These are phyloP conservation scores for Neodiprion lecontei DNA, from an alignment of 1,140 invertebrate species.

Conservation along the genomic window DNA sequence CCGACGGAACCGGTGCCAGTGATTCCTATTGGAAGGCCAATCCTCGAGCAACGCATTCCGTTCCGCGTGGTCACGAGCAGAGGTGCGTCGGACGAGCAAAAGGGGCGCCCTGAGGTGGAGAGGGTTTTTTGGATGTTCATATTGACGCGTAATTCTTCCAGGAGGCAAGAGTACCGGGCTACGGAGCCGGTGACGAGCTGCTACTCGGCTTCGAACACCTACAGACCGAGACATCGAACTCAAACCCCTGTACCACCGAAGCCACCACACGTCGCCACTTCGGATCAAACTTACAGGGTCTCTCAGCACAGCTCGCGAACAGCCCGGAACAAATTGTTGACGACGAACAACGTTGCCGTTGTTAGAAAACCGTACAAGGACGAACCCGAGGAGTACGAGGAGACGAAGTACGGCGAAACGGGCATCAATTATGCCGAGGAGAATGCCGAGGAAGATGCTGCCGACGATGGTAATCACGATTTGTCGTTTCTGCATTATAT, in stretches of 20 bases:
- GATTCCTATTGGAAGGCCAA: conserved; percentile 29
- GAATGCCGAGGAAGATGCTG: conserved; percentile 34
- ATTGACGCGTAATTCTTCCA: neutral
- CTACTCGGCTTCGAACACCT: conserved; percentile 29
- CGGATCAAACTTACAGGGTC: neutral
- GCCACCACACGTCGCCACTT: neutral
- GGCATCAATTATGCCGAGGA: conserved; percentile 27
- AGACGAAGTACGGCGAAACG: conserved; percentile 29
- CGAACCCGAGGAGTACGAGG: conserved; percentile 26
- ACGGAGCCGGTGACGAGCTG: conserved; percentile 30
- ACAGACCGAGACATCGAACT: conserved; percentile 19
- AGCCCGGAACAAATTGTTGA: conserved; percentile 25
- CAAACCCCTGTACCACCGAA: neutral
- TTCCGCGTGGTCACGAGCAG: neutral
- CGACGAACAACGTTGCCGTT: conserved; percentile 18
- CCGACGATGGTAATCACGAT: conserved; percentile 34
- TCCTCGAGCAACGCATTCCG: conserved; percentile 23
- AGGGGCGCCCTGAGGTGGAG: too few species aligned
- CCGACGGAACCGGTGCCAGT: conserved; percentile 19
- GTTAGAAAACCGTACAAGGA: conserved; percentile 29
- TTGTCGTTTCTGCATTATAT: too few species aligned
- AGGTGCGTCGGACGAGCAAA: neutral
- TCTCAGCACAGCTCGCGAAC: neutral
- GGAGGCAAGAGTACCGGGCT: neutral
- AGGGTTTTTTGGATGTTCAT: neutral